Evolutionary conservation across 2,797 vertebrate genomes (phyloP).

Genomic region (Lithobates sylvaticus): DNA sequence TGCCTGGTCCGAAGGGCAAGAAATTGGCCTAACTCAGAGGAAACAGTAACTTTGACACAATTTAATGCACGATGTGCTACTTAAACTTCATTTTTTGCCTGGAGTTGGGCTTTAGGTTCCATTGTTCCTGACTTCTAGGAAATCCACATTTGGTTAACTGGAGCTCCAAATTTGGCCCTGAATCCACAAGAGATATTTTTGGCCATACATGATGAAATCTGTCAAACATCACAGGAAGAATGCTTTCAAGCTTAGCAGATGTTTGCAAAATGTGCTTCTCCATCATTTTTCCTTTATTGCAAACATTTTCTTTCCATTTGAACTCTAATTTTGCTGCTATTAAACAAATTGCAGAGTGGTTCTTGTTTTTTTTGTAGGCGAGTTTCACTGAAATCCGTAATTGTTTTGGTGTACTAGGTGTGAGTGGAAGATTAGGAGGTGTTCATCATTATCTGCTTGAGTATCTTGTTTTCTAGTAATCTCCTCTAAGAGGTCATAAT

Average conservation of each 20-base stretch:
- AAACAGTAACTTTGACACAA: too few relatives aligned
- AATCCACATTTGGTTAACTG: not conserved
- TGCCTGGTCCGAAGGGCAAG: too few relatives aligned
- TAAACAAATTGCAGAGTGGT: not conserved
- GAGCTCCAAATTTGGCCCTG: not conserved
- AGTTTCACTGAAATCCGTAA: not conserved
- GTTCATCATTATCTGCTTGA: conserved; percentile 21
- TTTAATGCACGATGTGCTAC: too few relatives aligned
- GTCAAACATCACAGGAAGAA: conserved; percentile 4
- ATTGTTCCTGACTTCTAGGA: not conserved
- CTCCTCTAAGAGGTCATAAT: conserved; percentile 34
- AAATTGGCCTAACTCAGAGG: too few relatives aligned
- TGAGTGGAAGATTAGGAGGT: conserved; percentile 6
- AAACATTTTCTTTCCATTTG: not conserved
- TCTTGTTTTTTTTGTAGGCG: not conserved
- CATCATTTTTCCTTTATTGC: not conserved
- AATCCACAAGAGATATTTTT: not conserved
- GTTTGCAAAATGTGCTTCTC: not conserved
- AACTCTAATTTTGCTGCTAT: not conserved
- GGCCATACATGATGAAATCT: not conserved
- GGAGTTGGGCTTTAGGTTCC: too few relatives aligned
- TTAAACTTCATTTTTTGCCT: too few relatives aligned
- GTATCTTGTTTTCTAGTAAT: not conserved
- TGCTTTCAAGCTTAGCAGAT: not conserved
- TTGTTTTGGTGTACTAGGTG: conserved; percentile 18